Conservation (phyloP, 92 coral and sea anemone genomes). For the Pocillopora grandis region DNA sequence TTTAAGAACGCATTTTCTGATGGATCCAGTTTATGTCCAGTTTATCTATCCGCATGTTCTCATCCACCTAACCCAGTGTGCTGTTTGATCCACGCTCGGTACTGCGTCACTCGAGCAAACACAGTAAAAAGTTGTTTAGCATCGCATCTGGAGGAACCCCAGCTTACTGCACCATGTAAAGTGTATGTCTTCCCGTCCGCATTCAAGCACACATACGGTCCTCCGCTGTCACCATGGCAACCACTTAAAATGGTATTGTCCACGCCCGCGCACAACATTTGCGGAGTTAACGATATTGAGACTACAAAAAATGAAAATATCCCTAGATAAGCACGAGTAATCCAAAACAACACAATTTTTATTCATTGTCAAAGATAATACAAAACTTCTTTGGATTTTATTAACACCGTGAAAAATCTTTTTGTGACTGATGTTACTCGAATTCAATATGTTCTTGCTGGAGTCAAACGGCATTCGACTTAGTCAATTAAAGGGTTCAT, state of each 20-base stretch:
- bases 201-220: slow-evolving; percentile 57
- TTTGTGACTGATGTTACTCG: no score
- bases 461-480: no score
- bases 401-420: no score
- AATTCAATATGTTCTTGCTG: no score
- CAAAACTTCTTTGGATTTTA: no score
- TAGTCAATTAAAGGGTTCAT: no score
- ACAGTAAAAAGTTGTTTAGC: slow-evolving; percentile 38
- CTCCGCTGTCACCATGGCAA: slow-evolving; percentile 84
- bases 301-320: neutral
- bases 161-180: slow-evolving; percentile 51
- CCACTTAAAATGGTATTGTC: slow-evolving; percentile 58
- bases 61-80: slow-evolving; percentile 25
- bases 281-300: slow-evolving; percentile 33
- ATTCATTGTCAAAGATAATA: no score
- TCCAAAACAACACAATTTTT: no score
- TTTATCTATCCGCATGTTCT: neutral
- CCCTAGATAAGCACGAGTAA: no score
- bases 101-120: slow-evolving; percentile 51
- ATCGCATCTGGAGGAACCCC: slow-evolving; percentile 49
- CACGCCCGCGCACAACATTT: slow-evolving; percentile 72
- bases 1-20: no score
- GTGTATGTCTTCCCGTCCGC: slow-evolving; percentile 24
- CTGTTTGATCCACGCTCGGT: slow-evolving; percentile 42
- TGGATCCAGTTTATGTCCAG: no score